phyloP scores from a whole-genome alignment of 2,888 invertebrate genomes.

The Alcis repandata region DNA sequence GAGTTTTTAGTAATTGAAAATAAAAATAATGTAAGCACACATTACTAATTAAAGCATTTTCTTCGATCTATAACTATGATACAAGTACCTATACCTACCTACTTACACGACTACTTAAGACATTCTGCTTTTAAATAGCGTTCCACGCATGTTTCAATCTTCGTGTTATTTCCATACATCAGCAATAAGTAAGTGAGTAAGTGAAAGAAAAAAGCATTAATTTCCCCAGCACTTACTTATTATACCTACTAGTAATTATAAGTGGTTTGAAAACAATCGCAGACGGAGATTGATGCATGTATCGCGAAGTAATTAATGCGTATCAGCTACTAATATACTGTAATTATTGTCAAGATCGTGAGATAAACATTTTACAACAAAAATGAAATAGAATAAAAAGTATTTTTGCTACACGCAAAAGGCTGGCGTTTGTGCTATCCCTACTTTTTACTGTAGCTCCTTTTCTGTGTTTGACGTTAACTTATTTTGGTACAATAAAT shows the following conservation, averaged over 20 bases:
- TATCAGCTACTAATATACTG: constrained; percentile 69
- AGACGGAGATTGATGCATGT: constrained; percentile 71
- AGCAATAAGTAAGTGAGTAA: constrained; percentile 12
- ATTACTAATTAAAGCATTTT: too few species aligned
- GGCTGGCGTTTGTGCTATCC: background rate
- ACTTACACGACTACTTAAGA: background rate
- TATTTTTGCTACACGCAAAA: constrained; percentile 31
- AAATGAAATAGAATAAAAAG: constrained; percentile 27
- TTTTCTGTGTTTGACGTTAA: background rate
- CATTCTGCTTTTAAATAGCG: background rate
- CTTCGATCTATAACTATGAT: too few species aligned
- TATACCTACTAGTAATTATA: constrained; percentile 56
- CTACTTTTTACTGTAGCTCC: background rate
- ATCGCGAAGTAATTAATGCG: constrained; percentile 69
- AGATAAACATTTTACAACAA: constrained; percentile 32
- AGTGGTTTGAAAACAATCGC: constrained; percentile 60
- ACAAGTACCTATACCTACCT: too few species aligned
- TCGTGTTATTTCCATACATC: constrained; percentile 23
- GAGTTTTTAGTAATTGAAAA: too few species aligned
- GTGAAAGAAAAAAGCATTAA: constrained; percentile 49
- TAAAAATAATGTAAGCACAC: too few species aligned
- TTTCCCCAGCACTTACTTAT: constrained; percentile 51
- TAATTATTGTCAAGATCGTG: constrained; percentile 60
- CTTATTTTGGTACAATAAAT: background rate
- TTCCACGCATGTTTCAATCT: background rate